A percentile compares a stretch with the other conserved stretches of the same genome.
Conservation (phyloP, 2,113 vertebrate species). For the Sander lucioperca region DNA sequence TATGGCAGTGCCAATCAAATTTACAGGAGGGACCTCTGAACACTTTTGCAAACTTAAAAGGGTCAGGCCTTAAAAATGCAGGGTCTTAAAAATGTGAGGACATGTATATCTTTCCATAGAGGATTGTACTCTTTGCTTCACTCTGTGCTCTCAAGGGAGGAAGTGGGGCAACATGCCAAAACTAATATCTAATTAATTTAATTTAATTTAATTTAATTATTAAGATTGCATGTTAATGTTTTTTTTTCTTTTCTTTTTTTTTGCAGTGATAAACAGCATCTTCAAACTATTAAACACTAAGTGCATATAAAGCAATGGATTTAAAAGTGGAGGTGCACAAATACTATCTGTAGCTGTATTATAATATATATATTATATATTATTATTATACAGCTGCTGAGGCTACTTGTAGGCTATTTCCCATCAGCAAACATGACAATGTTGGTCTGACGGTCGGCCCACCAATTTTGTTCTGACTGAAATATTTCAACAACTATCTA, state of each 20-base stretch:
- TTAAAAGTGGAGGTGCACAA: neutral
- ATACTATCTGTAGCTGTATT: neutral
- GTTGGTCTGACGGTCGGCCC: neutral
- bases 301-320: conserved; percentile 4
- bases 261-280: conserved; percentile 11
- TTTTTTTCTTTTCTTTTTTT: neutral
- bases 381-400: neutral
- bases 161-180: conserved; percentile 36
- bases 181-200: conserved; percentile 22
- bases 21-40: conserved; percentile 52
- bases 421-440: neutral
- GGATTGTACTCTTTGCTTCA: conserved; percentile 52
- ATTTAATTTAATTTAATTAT: conserved; percentile 16
- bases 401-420: neutral
- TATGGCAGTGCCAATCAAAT: conserved; percentile 63
- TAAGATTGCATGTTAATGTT: conserved; percentile 25
- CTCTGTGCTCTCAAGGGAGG: conserved; percentile 34
- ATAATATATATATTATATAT: too few relatives aligned
- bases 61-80: conserved; percentile 44
- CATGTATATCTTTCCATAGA: conserved; percentile 65
- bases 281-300: neutral
- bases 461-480: neutral
- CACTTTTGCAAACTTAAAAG: conserved; percentile 39
- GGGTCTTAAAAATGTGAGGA: conserved; percentile 61
- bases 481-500: neutral